These are phyloP conservation scores for Chrysolina oricalcia DNA, from an alignment of 2,888 invertebrate species.

Conservation along the genomic window DNA sequence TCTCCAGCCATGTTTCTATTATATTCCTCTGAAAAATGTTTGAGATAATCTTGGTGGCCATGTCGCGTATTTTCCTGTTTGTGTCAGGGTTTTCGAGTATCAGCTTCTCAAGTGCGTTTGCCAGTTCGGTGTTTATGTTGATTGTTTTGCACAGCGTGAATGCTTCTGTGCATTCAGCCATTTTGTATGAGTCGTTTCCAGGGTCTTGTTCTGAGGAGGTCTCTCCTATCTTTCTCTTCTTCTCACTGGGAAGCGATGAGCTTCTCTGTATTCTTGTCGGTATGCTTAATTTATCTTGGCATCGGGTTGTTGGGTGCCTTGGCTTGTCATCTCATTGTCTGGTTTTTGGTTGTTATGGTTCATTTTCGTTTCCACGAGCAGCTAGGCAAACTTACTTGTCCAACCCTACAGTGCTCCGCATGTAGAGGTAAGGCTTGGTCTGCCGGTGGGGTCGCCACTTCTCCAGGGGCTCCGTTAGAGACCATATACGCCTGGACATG, in stretches of 20 bases:
- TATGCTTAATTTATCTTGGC: too few species aligned
- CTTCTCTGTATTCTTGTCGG: too few species aligned
- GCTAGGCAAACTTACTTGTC: too few species aligned
- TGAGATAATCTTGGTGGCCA: neutral
- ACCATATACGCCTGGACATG: too few species aligned
- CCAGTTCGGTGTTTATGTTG: neutral
- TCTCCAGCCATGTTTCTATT: neutral
- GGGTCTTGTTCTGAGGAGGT: conserved; percentile 4
- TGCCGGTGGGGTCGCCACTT: too few species aligned
- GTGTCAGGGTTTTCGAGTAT: neutral
- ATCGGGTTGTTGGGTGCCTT: too few species aligned
- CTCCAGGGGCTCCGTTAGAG: too few species aligned
- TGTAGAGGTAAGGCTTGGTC: too few species aligned
- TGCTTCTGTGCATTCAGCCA: conserved; percentile 20
- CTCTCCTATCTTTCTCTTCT: conserved; percentile 20
- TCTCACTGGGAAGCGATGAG: neutral
- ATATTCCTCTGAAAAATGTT: neutral
- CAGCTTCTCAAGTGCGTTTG: neutral
- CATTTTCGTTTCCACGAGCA: too few species aligned
- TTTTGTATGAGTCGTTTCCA: neutral
- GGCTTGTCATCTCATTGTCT: too few species aligned
- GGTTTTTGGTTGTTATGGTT: too few species aligned
- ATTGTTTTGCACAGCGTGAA: conserved; percentile 20
- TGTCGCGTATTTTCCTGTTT: neutral
- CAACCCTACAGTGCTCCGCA: too few species aligned